Percentiles rank a stretch among this genome's conserved stretches.
These are phyloP conservation scores for Drosophila parthenogenetica DNA, from an alignment of 2,888 invertebrate genomes.

Conservation along the genomic window DNA sequence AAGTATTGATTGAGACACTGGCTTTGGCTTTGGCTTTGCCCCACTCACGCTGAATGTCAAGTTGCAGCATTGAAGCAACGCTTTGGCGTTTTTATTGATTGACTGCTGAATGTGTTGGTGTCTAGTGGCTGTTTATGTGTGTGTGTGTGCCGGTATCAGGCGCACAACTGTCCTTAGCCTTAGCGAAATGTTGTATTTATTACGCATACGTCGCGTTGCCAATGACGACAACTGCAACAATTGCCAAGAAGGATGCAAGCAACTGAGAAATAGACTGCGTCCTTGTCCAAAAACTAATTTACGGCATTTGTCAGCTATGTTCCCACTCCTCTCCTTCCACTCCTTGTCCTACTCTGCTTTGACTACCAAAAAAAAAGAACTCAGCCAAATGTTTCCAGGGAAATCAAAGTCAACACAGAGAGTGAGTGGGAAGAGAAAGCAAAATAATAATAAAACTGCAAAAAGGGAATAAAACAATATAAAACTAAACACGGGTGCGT, in stretches of 20 bases:
- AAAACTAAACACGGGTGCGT: constrained; percentile 61
- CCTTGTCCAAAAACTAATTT: constrained; percentile 41
- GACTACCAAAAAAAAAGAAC: constrained; percentile 4
- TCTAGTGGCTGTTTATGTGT: constrained; percentile 12
- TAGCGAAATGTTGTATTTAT: constrained; percentile 63
- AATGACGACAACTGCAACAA: constrained; percentile 25
- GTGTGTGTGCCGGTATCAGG: constrained; percentile 55
- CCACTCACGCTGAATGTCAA: constrained; percentile 75
- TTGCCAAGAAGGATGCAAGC: neutral
- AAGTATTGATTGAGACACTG: constrained; percentile 59
- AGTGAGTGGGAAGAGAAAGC: neutral
- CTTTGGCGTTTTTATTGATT: constrained; percentile 63
- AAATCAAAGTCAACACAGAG: constrained; percentile 53
- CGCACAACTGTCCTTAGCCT: constrained; percentile 65
- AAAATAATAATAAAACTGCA: constrained; percentile 47
- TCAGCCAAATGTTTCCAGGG: constrained; percentile 47
- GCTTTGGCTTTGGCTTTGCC: constrained; percentile 52
- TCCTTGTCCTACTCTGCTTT: neutral
- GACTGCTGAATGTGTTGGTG: constrained; percentile 28
- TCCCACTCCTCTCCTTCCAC: neutral
- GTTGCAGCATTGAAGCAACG: constrained; percentile 65
- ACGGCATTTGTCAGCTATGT: constrained; percentile 31
- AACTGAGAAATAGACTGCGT: constrained; percentile 1
- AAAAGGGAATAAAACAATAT: constrained; percentile 61
- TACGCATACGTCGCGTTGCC: constrained; percentile 75